Evolutionary conservation across 2,797 vertebrate species (phyloP).

Genomic region (Anabacerthia variegaticeps): DNA sequence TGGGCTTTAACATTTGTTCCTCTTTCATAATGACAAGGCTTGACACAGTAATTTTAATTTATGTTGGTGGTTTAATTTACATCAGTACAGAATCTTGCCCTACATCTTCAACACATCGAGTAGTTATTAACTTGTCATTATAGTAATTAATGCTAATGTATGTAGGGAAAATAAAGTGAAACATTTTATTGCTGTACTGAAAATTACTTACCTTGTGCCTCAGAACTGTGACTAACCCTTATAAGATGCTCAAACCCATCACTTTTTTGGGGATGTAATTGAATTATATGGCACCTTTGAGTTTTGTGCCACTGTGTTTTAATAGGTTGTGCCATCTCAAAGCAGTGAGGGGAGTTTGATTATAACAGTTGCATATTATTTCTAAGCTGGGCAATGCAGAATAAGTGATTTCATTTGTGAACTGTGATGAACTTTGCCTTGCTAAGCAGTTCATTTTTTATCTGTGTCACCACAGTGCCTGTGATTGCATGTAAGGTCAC

Average conservation of each 20-base stretch:
- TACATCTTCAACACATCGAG: not conserved
- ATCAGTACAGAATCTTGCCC: not conserved
- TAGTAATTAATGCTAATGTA: not conserved
- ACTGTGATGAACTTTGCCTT: not conserved
- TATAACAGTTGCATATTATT: accelerated
- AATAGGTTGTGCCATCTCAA: not conserved
- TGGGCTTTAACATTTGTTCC: constrained; percentile 56
- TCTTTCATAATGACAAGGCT: not conserved
- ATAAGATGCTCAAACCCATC: not conserved
- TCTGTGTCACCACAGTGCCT: not conserved
- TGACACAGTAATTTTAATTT: not conserved
- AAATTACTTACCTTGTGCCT: not conserved
- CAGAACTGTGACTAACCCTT: not conserved
- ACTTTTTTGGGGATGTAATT: not conserved
- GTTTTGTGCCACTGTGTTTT: not conserved
- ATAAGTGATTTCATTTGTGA: not conserved
- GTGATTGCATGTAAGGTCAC: not conserved
- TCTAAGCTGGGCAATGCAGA: not conserved
- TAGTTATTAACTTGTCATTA: not conserved
- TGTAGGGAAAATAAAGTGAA: not conserved
- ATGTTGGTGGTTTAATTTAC: not conserved
- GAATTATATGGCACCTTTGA: not conserved
- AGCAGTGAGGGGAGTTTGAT: not conserved
- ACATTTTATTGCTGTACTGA: not conserved
- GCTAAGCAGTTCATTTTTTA: not conserved